Evolutionary conservation across 2,113 vertebrate species (phyloP).

Genomic region (Chauna torquata): DNA sequence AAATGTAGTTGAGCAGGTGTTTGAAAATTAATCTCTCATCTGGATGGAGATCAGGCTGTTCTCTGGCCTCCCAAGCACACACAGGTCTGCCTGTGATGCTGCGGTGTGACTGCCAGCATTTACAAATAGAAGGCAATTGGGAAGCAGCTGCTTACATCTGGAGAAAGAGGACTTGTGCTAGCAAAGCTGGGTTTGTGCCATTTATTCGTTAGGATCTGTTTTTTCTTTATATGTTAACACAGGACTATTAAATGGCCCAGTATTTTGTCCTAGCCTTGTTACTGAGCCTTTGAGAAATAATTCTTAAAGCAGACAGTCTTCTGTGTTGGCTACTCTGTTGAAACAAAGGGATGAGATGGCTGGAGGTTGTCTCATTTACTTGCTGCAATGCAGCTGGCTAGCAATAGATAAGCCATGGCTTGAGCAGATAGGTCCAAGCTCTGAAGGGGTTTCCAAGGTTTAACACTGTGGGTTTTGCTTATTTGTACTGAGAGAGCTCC

Average conservation of each 20-base stretch:
- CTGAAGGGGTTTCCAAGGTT: neutral
- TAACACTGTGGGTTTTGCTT: neutral
- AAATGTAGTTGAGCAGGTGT: neutral
- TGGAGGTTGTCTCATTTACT: neutral
- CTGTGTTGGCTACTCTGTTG: neutral
- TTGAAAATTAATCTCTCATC: neutral
- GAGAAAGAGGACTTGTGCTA: neutral
- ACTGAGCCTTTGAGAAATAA: neutral
- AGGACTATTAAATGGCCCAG: neutral
- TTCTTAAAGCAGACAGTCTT: neutral
- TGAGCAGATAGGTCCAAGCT: neutral
- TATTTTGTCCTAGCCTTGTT: neutral
- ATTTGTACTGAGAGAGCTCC: neutral
- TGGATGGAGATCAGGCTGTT: neutral
- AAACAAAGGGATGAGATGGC: rapidly evolving
- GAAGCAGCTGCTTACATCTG: constrained; percentile 46
- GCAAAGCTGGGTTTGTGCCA: neutral
- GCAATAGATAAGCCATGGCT: neutral
- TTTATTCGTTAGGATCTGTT: neutral
- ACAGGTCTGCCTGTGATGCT: neutral
- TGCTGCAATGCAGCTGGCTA: neutral
- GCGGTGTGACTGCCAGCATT: neutral
- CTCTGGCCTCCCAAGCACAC: neutral
- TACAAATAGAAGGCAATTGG: neutral
- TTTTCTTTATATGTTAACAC: neutral